Evolutionary conservation across 1,140 invertebrate species (phyloP), one percentile per base, ranked within the genome.

Genomic region (Trachymyrmex septentrionalis): DNA sequence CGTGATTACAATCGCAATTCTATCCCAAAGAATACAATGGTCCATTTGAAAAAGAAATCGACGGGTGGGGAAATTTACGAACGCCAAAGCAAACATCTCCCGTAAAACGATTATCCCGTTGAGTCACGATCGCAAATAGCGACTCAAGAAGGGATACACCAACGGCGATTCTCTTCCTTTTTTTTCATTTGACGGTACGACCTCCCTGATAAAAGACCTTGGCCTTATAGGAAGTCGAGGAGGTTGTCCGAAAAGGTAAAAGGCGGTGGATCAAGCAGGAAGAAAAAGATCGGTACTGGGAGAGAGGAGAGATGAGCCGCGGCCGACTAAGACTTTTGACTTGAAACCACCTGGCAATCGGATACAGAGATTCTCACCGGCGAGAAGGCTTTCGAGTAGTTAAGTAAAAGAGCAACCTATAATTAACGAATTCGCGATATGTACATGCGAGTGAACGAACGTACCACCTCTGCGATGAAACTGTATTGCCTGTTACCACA

Each of bases 371-470:
- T 71, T 64, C 72, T 87, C 72, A 86, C 48, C 12, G 66, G 30
- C 10, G 34, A 34, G 64, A 85, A 24, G 61, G 48, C 50, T 78
- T 85, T 78, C 73, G 82, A 78, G 63, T 77, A 78, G 75, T 55
- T 75, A 86, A 87, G 72, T 85, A 67, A 77, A 73, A 86, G 48
- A 55, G 84, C 64, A 66, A 78, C 71, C 84, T 75, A 30, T 86
- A 87, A 87, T 87, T 87, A 87, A 87, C 75, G 86, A 87, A 87
- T 87, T 55, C 82, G 73, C 64, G 64, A 87, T 87, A 77, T 78
- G 30, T 6, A 21, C 38, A n/a, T 19, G 81, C 21, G 44, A 78
- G 16, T 48, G 48, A 63, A n/a, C 48, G 72, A 57, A 72, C 71
- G 38, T 61, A 61, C 71, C 72, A 73, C 19, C 67, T 73, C 53